Conservation (phyloP, 2,888 invertebrate genomes). For the Pogonocherus hispidulus region DNA sequence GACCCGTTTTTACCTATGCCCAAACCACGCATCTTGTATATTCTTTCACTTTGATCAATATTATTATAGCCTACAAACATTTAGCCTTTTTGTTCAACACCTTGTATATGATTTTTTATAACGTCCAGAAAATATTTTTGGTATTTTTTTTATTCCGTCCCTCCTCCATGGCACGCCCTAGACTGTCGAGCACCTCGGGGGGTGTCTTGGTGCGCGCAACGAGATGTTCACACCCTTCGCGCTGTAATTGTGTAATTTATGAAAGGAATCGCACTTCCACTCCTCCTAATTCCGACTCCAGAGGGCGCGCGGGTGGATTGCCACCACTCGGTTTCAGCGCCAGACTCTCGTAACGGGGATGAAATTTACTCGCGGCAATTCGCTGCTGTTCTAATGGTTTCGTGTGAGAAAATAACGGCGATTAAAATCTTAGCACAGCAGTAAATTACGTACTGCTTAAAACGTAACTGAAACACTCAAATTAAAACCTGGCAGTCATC, state of each 20-base stretch:
- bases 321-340: no score
- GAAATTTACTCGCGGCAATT: constrained; percentile 22
- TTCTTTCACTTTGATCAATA: no score
- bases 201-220: constrained; percentile 55
- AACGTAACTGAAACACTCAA: background rate
- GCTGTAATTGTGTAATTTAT: constrained; percentile 66
- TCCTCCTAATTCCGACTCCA: constrained; percentile 43
- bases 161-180: no score
- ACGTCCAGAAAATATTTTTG: no score
- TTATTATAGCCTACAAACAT: no score
- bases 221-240: constrained; percentile 61
- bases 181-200: constrained; percentile 26
- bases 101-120: no score
- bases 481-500: background rate
- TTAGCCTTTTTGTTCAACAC: no score
- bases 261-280: constrained; percentile 53
- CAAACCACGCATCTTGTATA: no score
- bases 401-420: background rate
- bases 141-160: no score
- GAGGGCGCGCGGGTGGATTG: background rate
- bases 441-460: background rate
- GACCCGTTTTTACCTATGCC: no score
- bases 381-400: constrained; percentile 6
- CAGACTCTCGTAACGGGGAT: background rate
- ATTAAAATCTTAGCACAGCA: background rate